Conservation (phyloP, 2,888 invertebrate species). For the Polymixis lichenea region DNA sequence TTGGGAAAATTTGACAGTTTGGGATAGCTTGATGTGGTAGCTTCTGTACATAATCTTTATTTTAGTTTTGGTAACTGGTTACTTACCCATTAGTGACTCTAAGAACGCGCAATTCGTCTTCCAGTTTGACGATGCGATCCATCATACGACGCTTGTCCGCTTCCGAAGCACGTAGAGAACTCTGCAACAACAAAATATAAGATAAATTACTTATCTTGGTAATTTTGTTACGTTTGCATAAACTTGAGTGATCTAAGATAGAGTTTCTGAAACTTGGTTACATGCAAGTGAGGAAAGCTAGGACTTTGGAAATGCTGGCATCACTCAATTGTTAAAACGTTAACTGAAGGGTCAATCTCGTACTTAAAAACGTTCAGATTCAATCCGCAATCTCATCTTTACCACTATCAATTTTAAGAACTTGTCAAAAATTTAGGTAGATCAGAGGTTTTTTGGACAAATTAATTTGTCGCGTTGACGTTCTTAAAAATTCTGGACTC, state of each 20-base stretch:
- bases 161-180: slow-evolving; percentile 92
- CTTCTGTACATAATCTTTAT: not conserved
- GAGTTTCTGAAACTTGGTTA: not conserved
- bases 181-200: slow-evolving; percentile 85
- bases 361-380: not conserved
- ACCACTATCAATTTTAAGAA: not conserved
- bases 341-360: not conserved
- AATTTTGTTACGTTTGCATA: slow-evolving; percentile 15
- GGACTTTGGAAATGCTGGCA: too few species aligned
- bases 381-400: too few species aligned
- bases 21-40: too few species aligned
- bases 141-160: slow-evolving; percentile 92
- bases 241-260: not conserved
- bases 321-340: not conserved
- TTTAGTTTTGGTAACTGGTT: not conserved
- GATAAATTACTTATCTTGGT: slow-evolving; percentile 22
- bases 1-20: too few species aligned
- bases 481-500: not conserved
- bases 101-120: slow-evolving; percentile 91
- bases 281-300: not conserved
- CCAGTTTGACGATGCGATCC: slow-evolving; percentile 92
- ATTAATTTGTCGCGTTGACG: too few species aligned
- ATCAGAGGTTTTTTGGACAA: not conserved
- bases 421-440: too few species aligned
- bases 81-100: slow-evolving; percentile 81